Percentiles rank a stretch among this genome's conserved stretches.
These are phyloP conservation scores for Ciconia stormi DNA, from an alignment of 2,113 vertebrate genomes.

Conservation along the genomic window DNA sequence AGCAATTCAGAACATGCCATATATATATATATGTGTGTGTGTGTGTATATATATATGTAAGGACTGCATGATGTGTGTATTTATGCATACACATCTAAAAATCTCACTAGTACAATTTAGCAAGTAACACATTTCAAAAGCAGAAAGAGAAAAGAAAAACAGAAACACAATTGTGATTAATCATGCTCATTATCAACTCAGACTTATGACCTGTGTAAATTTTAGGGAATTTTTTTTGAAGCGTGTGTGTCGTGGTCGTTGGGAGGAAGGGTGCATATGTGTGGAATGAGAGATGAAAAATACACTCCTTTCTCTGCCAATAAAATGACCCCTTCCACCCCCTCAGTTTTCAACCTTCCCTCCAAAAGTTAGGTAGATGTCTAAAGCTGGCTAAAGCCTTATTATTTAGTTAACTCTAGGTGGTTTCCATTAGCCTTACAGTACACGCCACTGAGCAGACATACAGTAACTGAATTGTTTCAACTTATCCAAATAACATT, in stretches of 20 bases:
- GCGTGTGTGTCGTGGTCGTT: slow-evolving; percentile 23
- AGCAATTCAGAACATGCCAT: background rate
- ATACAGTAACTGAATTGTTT: slow-evolving; percentile 85
- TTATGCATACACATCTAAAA: background rate
- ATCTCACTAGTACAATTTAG: slow-evolving; percentile 16
- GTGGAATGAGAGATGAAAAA: slow-evolving; percentile 54
- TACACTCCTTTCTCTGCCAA: slow-evolving; percentile 2
- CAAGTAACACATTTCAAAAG: slow-evolving; percentile 49
- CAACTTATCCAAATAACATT: slow-evolving; percentile 80
- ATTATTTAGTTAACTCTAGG: slow-evolving; percentile 68
- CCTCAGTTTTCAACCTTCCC: slow-evolving; percentile 10
- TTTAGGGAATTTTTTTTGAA: slow-evolving; percentile 41
- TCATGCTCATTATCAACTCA: slow-evolving; percentile 58
- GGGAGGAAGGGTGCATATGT: slow-evolving; percentile 26
- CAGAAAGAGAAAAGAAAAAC: background rate
- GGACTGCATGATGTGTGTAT: background rate
- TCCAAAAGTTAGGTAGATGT: slow-evolving; percentile 46
- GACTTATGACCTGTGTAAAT: slow-evolving; percentile 38
- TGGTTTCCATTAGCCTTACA: slow-evolving; percentile 63
- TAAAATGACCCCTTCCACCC: slow-evolving; percentile 15
- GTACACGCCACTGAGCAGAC: slow-evolving; percentile 65
- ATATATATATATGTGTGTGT: background rate
- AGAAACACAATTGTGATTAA: slow-evolving; percentile 68
- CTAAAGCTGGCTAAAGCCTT: slow-evolving; percentile 60
- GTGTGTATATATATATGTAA: background rate